Evolutionary conservation across 2,113 vertebrate genomes (phyloP), one percentile per base, ranked within the genome.

Genomic region (Rhinolophus sinicus): DNA sequence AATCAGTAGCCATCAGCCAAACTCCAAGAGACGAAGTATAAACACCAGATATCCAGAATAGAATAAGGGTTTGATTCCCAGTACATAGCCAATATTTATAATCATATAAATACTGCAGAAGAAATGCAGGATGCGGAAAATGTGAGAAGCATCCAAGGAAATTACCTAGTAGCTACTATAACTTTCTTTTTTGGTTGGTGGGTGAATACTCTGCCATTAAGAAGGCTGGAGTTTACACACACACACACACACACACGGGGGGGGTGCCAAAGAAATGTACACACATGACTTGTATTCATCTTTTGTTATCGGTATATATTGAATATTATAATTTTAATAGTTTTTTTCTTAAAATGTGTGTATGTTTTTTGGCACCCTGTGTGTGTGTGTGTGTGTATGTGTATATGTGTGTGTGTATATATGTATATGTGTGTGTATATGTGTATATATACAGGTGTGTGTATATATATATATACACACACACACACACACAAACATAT

Each of bases 391-490:
- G 47, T 50, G 11, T 50, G 47, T 50, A 10, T 50, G 47, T 47
- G 8, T 47, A 6, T 47, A 6, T 9, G 8, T 47, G 8, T 47
- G 47, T 50, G 8, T 69, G n/a, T 69, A 16, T 69, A 18, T 52
- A 6, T 44, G 7, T 44, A 44, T 44, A 6, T 44, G 40, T 44
- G 40, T 44, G 40, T 44, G 40, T 44, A 44, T 44, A 44, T 44
- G 40, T 44, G 6, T 44, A 44, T 44, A 44, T 44, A 44, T 44
- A 44, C 40, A 44, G 40, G 40, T 44, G 40, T 44, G 40, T 44
- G 0, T 67, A 22, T 65, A 0, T 84, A 2, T 44, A 24, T 50
- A 4, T 33, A 15, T 16, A 6, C 8, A 3, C 5, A 65, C 9
- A 26, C 38, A 40, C 12, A 26, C 16, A 5, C 11, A 50, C 1